Base-by-base conservation (phyloP, 2,888 invertebrate species). In the Chloromyia formosa region DNA sequence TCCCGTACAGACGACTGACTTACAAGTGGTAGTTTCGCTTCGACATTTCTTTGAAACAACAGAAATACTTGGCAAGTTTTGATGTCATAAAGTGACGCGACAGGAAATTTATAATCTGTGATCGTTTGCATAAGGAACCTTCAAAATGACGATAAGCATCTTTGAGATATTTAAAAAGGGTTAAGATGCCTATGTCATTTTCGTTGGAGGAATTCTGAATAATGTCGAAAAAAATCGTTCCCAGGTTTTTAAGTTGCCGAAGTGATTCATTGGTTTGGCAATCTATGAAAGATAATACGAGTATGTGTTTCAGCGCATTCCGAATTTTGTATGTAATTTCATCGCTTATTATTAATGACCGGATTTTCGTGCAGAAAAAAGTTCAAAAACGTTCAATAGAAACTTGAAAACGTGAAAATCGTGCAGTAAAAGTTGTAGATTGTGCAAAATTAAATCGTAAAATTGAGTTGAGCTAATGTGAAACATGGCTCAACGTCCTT, bases 51-150 rank as follows among this genome's bases (percentile, higher is more conserved):
- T 4, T 35, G 27, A 35, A 35, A 35, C 27, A 35, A 35, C 27
- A 35, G 23, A 62, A 18, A 18, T 18, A 62, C 18, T 40, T 62
- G 14, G 40, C 35, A 14, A 27, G 40, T 40, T 18, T 35, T 42
- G 35, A 16, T 16, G n/a, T 54, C 23, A 54, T 54, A 53, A 69
- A 54, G 27, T 54, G 53, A 54, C 54, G 23, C n/a, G 69, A 54
- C 69, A 53, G 54, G 54, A 69, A 69, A 69, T 69, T 69, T 69
- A 69, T 69, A 69, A 69, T 27, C 69, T 53, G 54, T 16, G 68
- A 68, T 68, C 7, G 10, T 22, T 49, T n/a, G 27, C 27, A 4
- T 4, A 66, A 69, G 69, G 54, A 69, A 69, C 27, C 69, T 62
- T 42, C n/a, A 35, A 3, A 16, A 9, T 62, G n/a, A 7, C 18